Percentiles rank a stretch among this genome's conserved stretches.
Evolutionary conservation across 2,113 vertebrate genomes (phyloP).

Genomic region (Pavo muticus): DNA sequence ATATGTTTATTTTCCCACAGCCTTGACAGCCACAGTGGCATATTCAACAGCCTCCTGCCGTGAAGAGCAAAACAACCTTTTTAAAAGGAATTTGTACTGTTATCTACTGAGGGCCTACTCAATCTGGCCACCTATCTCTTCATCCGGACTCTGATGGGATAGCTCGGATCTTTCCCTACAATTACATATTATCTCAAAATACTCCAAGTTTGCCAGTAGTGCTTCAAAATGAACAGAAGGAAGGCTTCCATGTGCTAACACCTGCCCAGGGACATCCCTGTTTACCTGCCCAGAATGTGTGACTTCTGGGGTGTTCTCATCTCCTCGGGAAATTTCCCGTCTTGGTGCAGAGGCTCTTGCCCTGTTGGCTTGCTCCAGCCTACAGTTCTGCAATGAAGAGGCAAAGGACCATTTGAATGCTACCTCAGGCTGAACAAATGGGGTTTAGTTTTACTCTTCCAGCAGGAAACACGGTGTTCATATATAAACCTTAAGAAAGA

Average conservation of each 20-base stretch:
- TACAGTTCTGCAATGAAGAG: neutral
- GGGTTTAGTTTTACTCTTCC: neutral
- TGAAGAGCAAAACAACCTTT: neutral
- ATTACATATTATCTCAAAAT: neutral
- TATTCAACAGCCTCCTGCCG: neutral
- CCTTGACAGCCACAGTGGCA: neutral
- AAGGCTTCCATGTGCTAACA: neutral
- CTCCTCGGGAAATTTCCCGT: neutral
- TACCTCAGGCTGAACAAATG: neutral
- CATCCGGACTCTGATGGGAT: neutral
- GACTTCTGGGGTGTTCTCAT: neutral
- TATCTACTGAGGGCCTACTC: neutral
- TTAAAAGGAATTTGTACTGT: neutral
- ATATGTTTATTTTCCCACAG: neutral
- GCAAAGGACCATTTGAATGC: neutral
- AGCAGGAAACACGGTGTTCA: neutral
- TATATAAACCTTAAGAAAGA: neutral
- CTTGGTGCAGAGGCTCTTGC: neutral
- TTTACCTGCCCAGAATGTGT: fast-evolving
- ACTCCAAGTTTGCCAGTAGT: neutral
- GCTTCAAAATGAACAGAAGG: neutral
- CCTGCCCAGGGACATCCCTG: fast-evolving
- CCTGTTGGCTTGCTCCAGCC: neutral
- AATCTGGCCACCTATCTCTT: neutral
- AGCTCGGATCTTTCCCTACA: neutral